phyloP scores from a whole-genome alignment of 1,140 invertebrate species.

The Adelges cooleyi region DNA sequence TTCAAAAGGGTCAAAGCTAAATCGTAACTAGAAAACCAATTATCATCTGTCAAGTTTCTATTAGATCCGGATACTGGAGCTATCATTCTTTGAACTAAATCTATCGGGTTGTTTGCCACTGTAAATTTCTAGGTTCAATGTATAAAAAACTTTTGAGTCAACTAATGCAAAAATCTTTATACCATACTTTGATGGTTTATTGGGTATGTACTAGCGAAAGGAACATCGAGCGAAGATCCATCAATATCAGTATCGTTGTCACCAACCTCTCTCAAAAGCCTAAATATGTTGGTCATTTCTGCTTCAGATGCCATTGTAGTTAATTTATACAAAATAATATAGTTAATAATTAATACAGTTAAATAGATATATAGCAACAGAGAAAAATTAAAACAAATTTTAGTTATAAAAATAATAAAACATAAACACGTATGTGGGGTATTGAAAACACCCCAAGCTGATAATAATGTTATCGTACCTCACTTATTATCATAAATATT shows the following conservation, averaged over 20 bases:
- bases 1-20: constrained; percentile 34
- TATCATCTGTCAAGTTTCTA: constrained; percentile 33
- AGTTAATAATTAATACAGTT: no score
- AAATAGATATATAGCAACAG: no score
- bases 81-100: constrained; percentile 32
- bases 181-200: constrained; percentile 38
- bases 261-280: no score
- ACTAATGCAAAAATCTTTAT: constrained; percentile 38
- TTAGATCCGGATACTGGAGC: constrained; percentile 31
- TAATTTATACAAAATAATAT: no score
- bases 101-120: constrained; percentile 35
- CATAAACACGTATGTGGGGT: background rate
- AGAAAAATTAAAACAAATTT: no score
- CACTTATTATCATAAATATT: background rate
- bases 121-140: constrained; percentile 36
- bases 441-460: background rate
- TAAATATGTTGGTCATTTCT: no score
- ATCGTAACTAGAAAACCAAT: background rate
- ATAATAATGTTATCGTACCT: background rate
- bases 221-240: constrained; percentile 36
- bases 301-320: no score
- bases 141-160: constrained; percentile 36
- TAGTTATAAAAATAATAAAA: background rate
- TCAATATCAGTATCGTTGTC: no score
- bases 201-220: constrained; percentile 33